Percentiles rank a stretch among this genome's conserved stretches.
Evolutionary conservation across 2,113 vertebrate genomes (phyloP).

Genomic region (Synodontis membranacea): DNA sequence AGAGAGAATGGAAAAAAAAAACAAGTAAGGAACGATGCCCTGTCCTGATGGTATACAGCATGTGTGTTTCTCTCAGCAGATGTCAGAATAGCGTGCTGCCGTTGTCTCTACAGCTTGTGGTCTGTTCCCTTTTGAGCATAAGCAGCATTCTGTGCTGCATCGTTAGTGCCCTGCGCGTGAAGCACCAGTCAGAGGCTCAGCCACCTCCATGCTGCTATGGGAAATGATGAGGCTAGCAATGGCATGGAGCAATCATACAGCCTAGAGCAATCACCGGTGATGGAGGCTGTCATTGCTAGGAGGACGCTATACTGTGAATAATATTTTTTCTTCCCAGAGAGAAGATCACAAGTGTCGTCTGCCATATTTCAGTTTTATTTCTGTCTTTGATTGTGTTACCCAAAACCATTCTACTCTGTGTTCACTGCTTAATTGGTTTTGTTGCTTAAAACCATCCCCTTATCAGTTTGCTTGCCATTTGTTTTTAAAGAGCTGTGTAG

Average conservation of each 20-base stretch:
- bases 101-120: slow-evolving; percentile 27
- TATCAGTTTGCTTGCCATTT: slow-evolving; percentile 12
- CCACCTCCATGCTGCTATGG: slow-evolving; percentile 45
- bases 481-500: not conserved
- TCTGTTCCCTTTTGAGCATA: slow-evolving; percentile 20
- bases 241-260: slow-evolving; percentile 14
- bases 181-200: slow-evolving; percentile 12
- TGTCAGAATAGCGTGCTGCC: slow-evolving; percentile 28
- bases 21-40: not conserved
- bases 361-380: slow-evolving; percentile 32
- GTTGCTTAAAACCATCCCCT: slow-evolving; percentile 31
- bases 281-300: not conserved
- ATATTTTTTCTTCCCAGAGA: not conserved
- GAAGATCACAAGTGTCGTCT: not conserved
- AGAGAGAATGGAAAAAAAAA: not conserved
- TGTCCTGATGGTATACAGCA: slow-evolving; percentile 22
- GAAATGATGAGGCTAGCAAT: slow-evolving; percentile 36
- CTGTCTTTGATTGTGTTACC: slow-evolving; percentile 12
- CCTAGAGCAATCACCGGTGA: not conserved
- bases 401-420: slow-evolving; percentile 22
- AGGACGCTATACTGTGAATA: slow-evolving; percentile 24
- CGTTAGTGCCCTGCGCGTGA: slow-evolving; percentile 1
- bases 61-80: slow-evolving; percentile 39
- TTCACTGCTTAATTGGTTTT: slow-evolving; percentile 33
- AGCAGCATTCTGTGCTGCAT: slow-evolving; percentile 29